A percentile compares a stretch with the other conserved stretches of the same genome.
These are phyloP conservation scores for Heliconius himera DNA, from an alignment of 1,140 invertebrate species.

Conservation along the genomic window DNA sequence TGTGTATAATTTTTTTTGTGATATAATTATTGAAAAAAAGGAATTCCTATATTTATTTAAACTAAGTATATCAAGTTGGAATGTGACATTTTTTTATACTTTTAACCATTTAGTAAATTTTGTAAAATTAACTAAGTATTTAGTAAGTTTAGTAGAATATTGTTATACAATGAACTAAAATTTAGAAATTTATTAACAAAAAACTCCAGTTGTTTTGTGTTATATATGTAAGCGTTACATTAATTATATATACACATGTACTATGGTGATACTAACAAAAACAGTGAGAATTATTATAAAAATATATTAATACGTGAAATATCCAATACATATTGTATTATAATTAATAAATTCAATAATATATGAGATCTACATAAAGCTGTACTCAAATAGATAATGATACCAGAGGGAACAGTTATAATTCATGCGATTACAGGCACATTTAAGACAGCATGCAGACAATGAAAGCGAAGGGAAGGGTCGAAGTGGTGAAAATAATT, in stretches of 20 bases:
- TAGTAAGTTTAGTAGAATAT: background rate
- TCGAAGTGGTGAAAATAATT: constrained; percentile 54
- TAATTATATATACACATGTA: background rate
- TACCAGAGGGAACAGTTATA: constrained; percentile 37
- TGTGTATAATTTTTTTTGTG: background rate
- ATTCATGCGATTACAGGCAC: constrained; percentile 55
- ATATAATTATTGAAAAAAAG: background rate
- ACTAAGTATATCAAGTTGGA: background rate
- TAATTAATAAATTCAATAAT: constrained; percentile 6
- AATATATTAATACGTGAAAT: background rate
- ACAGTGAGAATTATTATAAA: too few species aligned
- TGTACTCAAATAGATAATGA: constrained; percentile 43
- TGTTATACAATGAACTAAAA: too few species aligned
- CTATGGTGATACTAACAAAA: too few species aligned
- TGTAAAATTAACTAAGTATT: background rate
- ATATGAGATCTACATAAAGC: constrained; percentile 39
- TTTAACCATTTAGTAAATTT: background rate
- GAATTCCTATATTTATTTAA: background rate
- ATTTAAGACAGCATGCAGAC: constrained; percentile 58
- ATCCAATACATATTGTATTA: background rate
- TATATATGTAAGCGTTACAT: background rate
- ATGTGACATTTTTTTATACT: too few species aligned
- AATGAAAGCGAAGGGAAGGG: constrained; percentile 57
- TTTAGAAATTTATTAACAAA: too few species aligned
- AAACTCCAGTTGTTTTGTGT: background rate